Base-by-base conservation (phyloP, 2,113 vertebrate species). In the Psilopsiagon aymara region DNA sequence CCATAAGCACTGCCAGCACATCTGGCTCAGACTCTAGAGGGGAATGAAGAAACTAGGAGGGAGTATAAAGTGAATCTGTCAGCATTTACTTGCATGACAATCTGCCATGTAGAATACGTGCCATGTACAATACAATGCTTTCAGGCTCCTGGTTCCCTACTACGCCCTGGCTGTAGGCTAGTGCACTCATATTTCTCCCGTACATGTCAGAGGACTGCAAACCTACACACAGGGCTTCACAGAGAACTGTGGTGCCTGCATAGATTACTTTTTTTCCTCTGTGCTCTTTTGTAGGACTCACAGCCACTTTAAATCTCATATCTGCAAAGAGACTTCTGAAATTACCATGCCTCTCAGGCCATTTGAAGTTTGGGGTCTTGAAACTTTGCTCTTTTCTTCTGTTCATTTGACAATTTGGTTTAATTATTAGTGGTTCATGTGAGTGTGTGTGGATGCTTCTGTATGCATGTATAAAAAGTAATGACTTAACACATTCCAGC, bases 1-100 rank as follows among this genome's bases (percentile, higher is more conserved):
- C 94, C 91, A 91, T 53, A 41, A 95, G 81, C 62, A 43, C 86
- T 89, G 88, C 90, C 91, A 97, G 81, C 86, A 95, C 95, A 97
- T 97, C 96, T 97, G 96, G 86, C 91, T 94, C 66, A 46, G 43
- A 19, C 69, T 97, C 88, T 44, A 39, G 66, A 92, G 77, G 74
- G 66, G 62, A 93, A 95, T 82, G 92, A 88, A 87, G 88, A 79
- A 92, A 25, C 69, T 91, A 86, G 59, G 88, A 9, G 66, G 52
- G 69, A 86, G 80, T 25, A 64, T 59, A 79, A 89, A 97, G 88
- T 82, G 81, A 82, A 94, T 94, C 86, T 95, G 92, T 94, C 95
- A 94, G 83, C 92, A 73, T 96, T 92, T 90, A 29, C 95, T 94
- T 79, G 66, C 66, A 67, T 76, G 88, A 94, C 92, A 95, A 89